phyloP scores from a whole-genome alignment of 2,113 vertebrate species.

The Eretmochelys imbricata region DNA sequence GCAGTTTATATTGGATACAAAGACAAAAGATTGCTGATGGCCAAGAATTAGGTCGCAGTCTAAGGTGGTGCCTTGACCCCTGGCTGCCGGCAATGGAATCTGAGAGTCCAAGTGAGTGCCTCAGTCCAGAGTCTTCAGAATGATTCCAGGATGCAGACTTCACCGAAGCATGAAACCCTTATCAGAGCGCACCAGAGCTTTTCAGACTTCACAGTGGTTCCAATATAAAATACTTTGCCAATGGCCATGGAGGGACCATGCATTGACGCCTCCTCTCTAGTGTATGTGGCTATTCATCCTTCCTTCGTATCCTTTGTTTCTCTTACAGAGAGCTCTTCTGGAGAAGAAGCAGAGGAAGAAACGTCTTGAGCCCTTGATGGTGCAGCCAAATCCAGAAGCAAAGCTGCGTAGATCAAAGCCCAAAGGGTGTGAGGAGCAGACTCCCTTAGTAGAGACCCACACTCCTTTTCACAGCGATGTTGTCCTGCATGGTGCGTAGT shows the following conservation, averaged over 20 bases:
- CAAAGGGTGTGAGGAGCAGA: constrained; percentile 85
- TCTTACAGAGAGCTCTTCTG: constrained; percentile 87
- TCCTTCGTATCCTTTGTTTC: not conserved
- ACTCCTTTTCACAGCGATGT: constrained; percentile 73
- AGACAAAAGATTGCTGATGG: not conserved
- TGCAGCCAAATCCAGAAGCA: constrained; percentile 91
- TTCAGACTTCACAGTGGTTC: not conserved
- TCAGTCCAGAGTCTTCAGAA: not conserved
- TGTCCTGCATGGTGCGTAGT: constrained; percentile 85
- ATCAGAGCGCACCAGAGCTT: not conserved
- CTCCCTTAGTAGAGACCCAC: constrained; percentile 85
- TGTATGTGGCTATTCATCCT: not conserved
- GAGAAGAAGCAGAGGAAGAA: constrained; percentile 95
- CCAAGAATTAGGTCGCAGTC: not conserved
- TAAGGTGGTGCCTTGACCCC: not conserved
- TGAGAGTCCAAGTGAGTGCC: not conserved
- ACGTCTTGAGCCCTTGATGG: constrained; percentile 92
- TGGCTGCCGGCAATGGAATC: not conserved
- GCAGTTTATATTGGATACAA: not conserved
- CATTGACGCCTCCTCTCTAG: not conserved
- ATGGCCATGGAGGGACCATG: not conserved
- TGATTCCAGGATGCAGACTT: no score
- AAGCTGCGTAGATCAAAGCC: constrained; percentile 81
- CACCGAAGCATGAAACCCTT: not conserved
- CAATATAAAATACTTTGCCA: not conserved